Conservation (phyloP, 1,140 invertebrate species). For the Drosophila kanapiae region DNA sequence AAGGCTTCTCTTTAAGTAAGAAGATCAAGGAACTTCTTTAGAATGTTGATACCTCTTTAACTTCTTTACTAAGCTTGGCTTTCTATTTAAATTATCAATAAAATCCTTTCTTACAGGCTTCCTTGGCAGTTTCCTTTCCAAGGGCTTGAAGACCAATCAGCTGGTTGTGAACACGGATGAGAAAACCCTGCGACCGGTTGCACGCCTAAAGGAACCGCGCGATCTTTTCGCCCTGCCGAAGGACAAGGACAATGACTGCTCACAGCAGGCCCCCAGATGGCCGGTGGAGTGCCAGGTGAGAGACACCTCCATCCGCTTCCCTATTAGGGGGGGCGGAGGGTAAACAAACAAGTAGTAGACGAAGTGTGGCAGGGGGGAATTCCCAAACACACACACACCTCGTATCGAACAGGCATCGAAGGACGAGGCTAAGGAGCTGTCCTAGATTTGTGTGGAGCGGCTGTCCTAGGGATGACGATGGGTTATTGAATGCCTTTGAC, state of each 20-base stretch:
- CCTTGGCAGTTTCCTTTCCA: conserved; percentile 83
- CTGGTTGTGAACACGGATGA: conserved; percentile 89
- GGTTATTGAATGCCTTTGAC: conserved; percentile 47
- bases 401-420: conserved; percentile 11
- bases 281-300: conserved; percentile 94
- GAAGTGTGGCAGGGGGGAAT: background rate
- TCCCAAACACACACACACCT: background rate
- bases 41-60: background rate
- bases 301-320: too few species aligned
- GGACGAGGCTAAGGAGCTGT: conserved; percentile 32
- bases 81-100: too few species aligned
- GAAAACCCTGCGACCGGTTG: conserved; percentile 87
- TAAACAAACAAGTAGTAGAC: too few species aligned
- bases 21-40: background rate
- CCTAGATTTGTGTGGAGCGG: conserved; percentile 19
- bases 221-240: conserved; percentile 89
- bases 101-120: conserved; percentile 33
- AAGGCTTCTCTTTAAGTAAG: background rate
- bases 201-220: conserved; percentile 88
- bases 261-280: conserved; percentile 93
- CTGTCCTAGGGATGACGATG: conserved; percentile 1
- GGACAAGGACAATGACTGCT: conserved; percentile 88
- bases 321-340: background rate
- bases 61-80: too few species aligned
- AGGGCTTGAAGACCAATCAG: conserved; percentile 88